Conservation (phyloP, 2,888 invertebrate genomes). For the Trypoxylon attenuatum region DNA sequence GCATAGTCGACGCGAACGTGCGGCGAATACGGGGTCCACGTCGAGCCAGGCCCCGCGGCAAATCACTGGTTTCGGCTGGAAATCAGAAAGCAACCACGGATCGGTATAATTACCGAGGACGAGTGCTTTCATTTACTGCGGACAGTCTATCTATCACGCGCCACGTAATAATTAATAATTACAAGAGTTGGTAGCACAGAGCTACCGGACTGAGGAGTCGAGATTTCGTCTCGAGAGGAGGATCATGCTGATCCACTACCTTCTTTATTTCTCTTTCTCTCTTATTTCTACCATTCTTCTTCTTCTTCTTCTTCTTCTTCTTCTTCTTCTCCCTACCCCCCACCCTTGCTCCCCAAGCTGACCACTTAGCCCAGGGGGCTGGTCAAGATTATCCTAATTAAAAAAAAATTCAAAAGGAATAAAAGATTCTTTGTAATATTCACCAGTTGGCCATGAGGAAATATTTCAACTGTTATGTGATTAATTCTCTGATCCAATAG, state of each 20-base stretch:
- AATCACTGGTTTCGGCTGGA: conserved; percentile 51
- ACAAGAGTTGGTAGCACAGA: conserved; percentile 57
- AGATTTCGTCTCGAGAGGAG: conserved; percentile 40
- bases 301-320: no score
- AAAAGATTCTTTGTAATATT: no score
- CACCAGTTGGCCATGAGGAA: no score
- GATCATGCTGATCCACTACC: background rate
- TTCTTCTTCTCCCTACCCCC: no score
- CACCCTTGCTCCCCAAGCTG: no score
- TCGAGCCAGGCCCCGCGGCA: conserved; percentile 29
- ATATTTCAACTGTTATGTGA: no score
- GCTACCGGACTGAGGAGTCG: conserved; percentile 58
- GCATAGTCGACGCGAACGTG: conserved; percentile 46
- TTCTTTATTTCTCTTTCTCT: conserved; percentile 5
- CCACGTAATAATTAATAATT: conserved; percentile 65
- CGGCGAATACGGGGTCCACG: conserved; percentile 34
- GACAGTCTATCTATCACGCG: conserved; percentile 61
- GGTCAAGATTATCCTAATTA: no score
- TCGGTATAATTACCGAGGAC: conserved; percentile 60
- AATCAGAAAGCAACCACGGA: conserved; percentile 50
- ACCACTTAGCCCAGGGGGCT: no score
- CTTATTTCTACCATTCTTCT: no score
- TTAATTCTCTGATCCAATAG: no score
- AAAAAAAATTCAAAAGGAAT: no score
- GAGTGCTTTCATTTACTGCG: conserved; percentile 59